Percentiles rank a stretch among this genome's conserved stretches.
Evolutionary conservation across 2,888 invertebrate species (phyloP).

Genomic region (Mylabris sibirica): DNA sequence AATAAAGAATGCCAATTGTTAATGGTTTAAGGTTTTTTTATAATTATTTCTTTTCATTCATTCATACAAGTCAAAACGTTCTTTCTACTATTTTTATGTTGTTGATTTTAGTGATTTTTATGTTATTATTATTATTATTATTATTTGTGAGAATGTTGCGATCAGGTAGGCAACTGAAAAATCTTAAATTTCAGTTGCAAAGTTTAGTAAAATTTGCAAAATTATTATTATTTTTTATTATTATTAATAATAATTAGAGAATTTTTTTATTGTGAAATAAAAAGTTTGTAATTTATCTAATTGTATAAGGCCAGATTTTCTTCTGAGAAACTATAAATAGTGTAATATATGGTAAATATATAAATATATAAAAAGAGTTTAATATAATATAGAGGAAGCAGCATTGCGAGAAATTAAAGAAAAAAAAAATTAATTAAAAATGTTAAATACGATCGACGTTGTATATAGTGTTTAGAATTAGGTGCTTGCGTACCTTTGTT

Average conservation of each 20-base stretch:
- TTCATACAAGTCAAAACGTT: no score
- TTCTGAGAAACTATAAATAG: constrained; percentile 49
- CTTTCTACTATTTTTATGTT: neutral
- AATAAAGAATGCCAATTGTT: constrained; percentile 44
- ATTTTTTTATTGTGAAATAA: constrained; percentile 40
- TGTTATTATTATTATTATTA: neutral
- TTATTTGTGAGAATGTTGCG: neutral
- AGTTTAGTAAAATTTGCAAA: neutral
- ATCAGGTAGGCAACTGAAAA: constrained; percentile 49
- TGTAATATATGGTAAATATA: constrained; percentile 49
- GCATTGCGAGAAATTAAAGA: constrained; percentile 42
- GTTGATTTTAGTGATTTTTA: constrained; percentile 15
- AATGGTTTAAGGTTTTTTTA: constrained; percentile 39
- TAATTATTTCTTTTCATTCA: neutral
- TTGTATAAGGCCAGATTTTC: constrained; percentile 52
- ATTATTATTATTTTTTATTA: neutral
- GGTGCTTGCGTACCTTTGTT: constrained; percentile 59
- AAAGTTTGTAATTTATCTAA: constrained; percentile 53
- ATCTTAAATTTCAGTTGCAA: constrained; percentile 5
- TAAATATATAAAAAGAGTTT: constrained; percentile 42
- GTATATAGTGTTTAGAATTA: constrained; percentile 55
- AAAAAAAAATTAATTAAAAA: constrained; percentile 34
- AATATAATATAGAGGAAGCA: constrained; percentile 50
- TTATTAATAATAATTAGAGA: constrained; percentile 34
- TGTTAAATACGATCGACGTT: constrained; percentile 49